Base-by-base conservation (phyloP, 2,797 vertebrate genomes). In the Meriones psammophilus region DNA sequence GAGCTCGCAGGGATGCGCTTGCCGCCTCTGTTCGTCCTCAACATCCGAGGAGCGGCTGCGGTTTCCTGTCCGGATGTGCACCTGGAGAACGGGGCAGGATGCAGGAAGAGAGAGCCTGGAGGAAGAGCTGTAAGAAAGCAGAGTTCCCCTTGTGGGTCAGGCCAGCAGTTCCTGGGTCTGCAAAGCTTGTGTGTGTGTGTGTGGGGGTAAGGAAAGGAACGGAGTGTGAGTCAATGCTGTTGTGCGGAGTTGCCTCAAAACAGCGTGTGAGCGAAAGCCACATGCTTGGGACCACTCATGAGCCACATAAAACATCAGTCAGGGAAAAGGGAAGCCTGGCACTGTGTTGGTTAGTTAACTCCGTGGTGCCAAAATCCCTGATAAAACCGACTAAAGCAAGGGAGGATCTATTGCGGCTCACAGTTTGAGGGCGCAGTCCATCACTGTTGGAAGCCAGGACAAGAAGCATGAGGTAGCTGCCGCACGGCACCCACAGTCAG, bases 1-100 rank as follows among this genome's bases (percentile, higher is more conserved):
- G 15, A 4, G 81, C 81, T 24, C 0, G 1, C 36, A 12, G 68
- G 0, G 0, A 1, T 15, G 42, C 7, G 0, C 3, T 5, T 8
- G 56, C 87, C 10, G 62, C 62, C 20, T 71, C 64, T 39, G 22
- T 87, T 60, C 0, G 8, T 68, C 78, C 46, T 93, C 77, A 28
- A 84, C 85, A 84, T 79, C 92, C 10, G 14, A 97, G 96, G 92
- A 39, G 71, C 30, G 80, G 42, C 28, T 89, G 96, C 83, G 97
- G 97, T 96, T 98, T 98, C 98, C 93, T 91, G 93, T 76, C 39
- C n/a, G 1, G 1, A 3, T 9, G 73, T 62, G 84, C 58, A 62
- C 93, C 96, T 87, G 71, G 56, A 73, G 50, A 56, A 3, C 42
- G 8, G 56, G 30, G 56, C 91, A 69, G 91, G 39, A 39, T 3